These are phyloP conservation scores for Gymnoscopelus microlampas DNA, from an alignment of 2,797 vertebrate species.

Conservation along the genomic window DNA sequence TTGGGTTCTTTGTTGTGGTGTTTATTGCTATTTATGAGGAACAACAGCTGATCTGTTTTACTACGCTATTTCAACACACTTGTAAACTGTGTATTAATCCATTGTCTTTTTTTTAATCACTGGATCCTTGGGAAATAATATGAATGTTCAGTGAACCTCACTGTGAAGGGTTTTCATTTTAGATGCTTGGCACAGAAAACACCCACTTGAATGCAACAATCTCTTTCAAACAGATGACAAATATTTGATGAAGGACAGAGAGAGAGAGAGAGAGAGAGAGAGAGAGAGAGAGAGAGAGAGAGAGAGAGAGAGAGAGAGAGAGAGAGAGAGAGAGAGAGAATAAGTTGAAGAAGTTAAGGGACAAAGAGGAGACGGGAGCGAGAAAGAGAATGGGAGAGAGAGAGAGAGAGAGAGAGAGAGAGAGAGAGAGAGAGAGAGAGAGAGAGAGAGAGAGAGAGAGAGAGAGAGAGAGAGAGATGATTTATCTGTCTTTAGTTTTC, in stretches of 20 bases:
- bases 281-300: conserved; percentile 17
- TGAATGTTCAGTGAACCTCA: conserved; percentile 18
- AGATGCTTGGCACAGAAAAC: conserved; percentile 29
- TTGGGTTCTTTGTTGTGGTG: too few species aligned
- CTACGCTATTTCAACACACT: too few species aligned
- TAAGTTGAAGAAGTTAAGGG: conserved; percentile 13
- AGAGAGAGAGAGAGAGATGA: conserved; percentile 52
- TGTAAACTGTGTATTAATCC: too few species aligned
- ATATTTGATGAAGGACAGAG: conserved; percentile 17
- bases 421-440: conserved; percentile 27
- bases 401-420: conserved; percentile 29
- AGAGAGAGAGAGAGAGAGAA: conserved; percentile 5
- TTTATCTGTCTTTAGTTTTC: conserved; percentile 69
- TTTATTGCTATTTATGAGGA: too few species aligned
- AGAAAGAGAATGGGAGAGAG: conserved; percentile 21
- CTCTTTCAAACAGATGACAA: conserved; percentile 43
- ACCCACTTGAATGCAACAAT: conserved; percentile 39
- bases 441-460: conserved; percentile 25
- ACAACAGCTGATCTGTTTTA: too few species aligned
- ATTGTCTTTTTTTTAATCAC: too few species aligned
- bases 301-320: background rate
- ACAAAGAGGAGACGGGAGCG: conserved; percentile 32
- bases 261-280: conserved; percentile 33
- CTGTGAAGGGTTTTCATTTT: conserved; percentile 33
- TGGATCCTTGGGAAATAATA: conserved; percentile 5